phyloP scores from a whole-genome alignment of 2,113 vertebrate genomes.

The Melanocharis versteri region DNA sequence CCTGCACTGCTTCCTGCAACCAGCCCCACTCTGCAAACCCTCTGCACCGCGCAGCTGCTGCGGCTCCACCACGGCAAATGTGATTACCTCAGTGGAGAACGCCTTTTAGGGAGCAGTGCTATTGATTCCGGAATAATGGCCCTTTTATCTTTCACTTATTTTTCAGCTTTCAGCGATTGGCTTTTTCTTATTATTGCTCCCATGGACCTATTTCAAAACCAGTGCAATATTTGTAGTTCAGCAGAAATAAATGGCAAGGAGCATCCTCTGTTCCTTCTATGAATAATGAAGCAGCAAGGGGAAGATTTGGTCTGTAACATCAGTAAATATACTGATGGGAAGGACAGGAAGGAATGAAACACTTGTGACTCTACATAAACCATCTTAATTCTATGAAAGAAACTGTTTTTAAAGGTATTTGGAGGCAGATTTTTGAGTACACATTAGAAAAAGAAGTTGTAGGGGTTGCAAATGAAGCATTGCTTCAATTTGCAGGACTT shows the following conservation, averaged over 20 bases:
- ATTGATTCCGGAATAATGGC: slow-evolving; percentile 68
- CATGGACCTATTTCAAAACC: slow-evolving; percentile 60
- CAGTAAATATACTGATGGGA: slow-evolving; percentile 8
- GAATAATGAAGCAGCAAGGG: slow-evolving; percentile 65
- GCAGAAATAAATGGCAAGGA: slow-evolving; percentile 55
- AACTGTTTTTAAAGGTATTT: not conserved
- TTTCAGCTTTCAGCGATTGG: slow-evolving; percentile 55
- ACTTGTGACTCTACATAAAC: not conserved
- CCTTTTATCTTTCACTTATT: slow-evolving; percentile 71
- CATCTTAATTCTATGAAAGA: not conserved
- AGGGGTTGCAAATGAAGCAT: not conserved
- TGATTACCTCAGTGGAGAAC: slow-evolving; percentile 25
- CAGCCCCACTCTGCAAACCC: not conserved
- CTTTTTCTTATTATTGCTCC: slow-evolving; percentile 54
- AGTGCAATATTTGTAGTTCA: slow-evolving; percentile 16
- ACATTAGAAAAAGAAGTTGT: not conserved
- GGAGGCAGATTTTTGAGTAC: not conserved
- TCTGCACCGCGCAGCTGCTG: not conserved
- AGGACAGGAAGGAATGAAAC: slow-evolving; percentile 17
- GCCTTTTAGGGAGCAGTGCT: slow-evolving; percentile 46
- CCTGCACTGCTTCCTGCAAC: not conserved
- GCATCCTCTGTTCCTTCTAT: slow-evolving; percentile 9
- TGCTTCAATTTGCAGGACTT: not conserved
- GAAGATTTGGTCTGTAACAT: slow-evolving; percentile 35
- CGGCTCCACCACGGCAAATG: not conserved